Conservation (phyloP, 2,797 vertebrate genomes). For the Gadopsis bispinosus region DNA sequence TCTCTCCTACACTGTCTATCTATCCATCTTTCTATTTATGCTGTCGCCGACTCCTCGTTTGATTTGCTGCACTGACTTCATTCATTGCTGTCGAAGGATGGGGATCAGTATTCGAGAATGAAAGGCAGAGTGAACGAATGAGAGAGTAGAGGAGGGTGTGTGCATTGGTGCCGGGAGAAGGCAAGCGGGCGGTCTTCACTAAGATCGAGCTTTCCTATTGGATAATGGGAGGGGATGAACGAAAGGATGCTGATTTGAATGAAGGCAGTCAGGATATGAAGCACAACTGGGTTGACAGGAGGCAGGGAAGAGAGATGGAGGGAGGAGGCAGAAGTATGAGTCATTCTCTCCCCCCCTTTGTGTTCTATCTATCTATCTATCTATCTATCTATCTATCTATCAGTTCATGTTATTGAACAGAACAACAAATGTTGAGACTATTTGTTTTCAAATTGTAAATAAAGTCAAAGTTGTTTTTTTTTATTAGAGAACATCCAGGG, state of each 20-base stretch:
- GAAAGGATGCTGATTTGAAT: constrained; percentile 58
- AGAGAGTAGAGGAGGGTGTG: not conserved
- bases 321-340: constrained; percentile 13
- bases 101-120: constrained; percentile 35
- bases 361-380: constrained; percentile 3
- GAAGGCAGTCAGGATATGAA: constrained; percentile 42
- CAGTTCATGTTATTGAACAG: not conserved
- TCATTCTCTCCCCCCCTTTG: constrained; percentile 16
- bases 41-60: not conserved
- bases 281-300: constrained; percentile 19
- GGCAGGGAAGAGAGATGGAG: constrained; percentile 21
- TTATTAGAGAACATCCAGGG: not conserved
- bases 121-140: constrained; percentile 34
- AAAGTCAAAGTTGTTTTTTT: not conserved
- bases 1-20: not conserved
- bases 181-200: constrained; percentile 12
- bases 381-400: not conserved
- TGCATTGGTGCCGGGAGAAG: constrained; percentile 2
- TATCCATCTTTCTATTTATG: not conserved
- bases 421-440: not conserved
- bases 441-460: too few relatives aligned
- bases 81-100: constrained; percentile 45
- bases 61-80: constrained; percentile 37
- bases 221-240: constrained; percentile 56
- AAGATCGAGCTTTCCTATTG: constrained; percentile 33